A percentile compares a stretch with the other conserved stretches of the same genome.
Conservation (phyloP, 1,140 invertebrate species). For the Probaryconus sp. region DNA sequence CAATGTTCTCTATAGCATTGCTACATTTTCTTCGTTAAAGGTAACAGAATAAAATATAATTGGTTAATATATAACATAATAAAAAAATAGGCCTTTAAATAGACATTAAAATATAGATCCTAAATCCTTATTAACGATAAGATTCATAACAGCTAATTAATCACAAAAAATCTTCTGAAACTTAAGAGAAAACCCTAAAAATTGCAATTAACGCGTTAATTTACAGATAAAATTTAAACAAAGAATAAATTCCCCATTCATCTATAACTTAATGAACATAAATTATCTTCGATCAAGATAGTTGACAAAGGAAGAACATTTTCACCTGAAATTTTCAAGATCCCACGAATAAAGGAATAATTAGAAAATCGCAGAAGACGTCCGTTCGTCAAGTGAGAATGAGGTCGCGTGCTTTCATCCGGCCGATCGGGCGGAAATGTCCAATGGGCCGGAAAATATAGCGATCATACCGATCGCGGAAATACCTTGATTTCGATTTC, state of each 20-base stretch:
- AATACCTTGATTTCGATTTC: slow-evolving; percentile 48
- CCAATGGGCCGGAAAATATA: slow-evolving; percentile 51
- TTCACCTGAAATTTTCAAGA: slow-evolving; percentile 33
- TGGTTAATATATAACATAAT: too few species aligned
- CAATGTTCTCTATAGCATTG: too few species aligned
- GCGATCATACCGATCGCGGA: slow-evolving; percentile 22
- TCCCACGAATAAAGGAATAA: slow-evolving; percentile 57
- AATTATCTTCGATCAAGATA: slow-evolving; percentile 46
- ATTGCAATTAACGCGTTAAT: too few species aligned
- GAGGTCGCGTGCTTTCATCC: slow-evolving; percentile 52
- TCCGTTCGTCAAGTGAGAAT: slow-evolving; percentile 52
- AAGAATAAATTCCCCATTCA: slow-evolving; percentile 12
- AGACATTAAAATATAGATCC: too few species aligned
- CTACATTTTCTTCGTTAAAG: too few species aligned
- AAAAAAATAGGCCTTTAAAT: too few species aligned
- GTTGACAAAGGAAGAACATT: slow-evolving; percentile 50
- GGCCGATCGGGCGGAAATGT: slow-evolving; percentile 51
- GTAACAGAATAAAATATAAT: too few species aligned
- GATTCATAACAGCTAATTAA: too few species aligned
- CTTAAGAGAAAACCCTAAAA: too few species aligned
- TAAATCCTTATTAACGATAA: too few species aligned
- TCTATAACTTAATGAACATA: slow-evolving; percentile 17
- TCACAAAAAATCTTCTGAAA: too few species aligned
- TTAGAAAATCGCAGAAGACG: slow-evolving; percentile 51
- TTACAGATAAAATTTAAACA: too few species aligned